These are phyloP conservation scores for Hyposmocoma kahamanoa DNA, from an alignment of 1,140 invertebrate genomes.

Conservation along the genomic window DNA sequence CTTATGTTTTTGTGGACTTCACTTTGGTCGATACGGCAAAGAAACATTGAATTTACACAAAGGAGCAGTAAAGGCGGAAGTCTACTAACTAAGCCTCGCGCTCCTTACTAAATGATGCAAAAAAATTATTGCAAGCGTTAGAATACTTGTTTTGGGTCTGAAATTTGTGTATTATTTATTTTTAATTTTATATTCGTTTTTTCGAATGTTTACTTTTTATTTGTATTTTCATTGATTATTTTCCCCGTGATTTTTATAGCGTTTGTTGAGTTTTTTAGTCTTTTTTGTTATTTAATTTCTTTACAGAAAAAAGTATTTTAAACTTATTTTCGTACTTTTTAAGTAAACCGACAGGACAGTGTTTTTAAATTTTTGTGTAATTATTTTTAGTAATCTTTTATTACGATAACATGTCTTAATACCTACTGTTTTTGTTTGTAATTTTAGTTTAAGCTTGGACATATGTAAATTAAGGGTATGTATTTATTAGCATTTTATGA, in stretches of 20 bases:
- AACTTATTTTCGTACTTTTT: not conserved
- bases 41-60: not conserved
- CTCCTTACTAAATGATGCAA: not conserved
- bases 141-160: not conserved
- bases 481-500: not conserved
- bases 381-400: not conserved
- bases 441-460: not conserved
- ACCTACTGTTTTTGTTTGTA: not conserved
- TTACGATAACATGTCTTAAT: not conserved
- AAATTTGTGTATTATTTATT: not conserved
- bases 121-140: not conserved
- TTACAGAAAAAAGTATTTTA: not conserved
- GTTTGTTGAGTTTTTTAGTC: not conserved
- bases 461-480: not conserved
- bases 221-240: not conserved
- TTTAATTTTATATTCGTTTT: not conserved
- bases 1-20: not conserved
- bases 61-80: not conserved
- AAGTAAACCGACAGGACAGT: not conserved
- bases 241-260: not conserved
- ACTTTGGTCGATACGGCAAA: not conserved
- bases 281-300: not conserved
- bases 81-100: too few relatives aligned
- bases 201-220: not conserved
- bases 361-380: not conserved